Base-by-base conservation (phyloP, 2,888 invertebrate species). In the Dynastes hyllus region DNA sequence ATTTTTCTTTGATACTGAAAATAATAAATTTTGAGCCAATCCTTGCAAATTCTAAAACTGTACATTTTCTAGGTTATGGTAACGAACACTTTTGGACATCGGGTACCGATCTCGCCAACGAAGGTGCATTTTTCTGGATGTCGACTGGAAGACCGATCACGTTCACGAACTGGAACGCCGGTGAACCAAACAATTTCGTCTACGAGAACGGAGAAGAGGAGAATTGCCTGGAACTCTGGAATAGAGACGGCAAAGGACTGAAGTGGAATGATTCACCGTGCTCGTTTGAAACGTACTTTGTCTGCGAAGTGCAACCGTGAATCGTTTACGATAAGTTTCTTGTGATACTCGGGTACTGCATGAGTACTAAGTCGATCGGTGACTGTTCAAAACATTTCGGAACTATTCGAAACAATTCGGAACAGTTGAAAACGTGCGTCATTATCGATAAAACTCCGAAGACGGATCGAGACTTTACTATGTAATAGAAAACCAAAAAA, bases 181-280 rank as follows among this genome's bases (percentile, higher is more conserved):
- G 97, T 0, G 97, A 97, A 86, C 97, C 97, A 0, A 97, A 97
- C 89, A 97, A 97, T 90, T 97, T 97, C 92, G 94, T 96, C 83
- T 95, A 95, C 88, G 97, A 97, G 88, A 97, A 97, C 87, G 97
- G 97, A 5, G 97, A 97, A 88, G 96, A 97, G 88, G 97, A 97
- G 87, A 96, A 97, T 89, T 97, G 97, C 84, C 87, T 97, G 81
- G 97, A 97, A 87, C 90, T 97, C 29, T 97, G 97, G 97, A 95
- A 97, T 90, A 92, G 97, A 81, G 97, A 97, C 86, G 97, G 96
- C 81, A 97, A 97, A 87, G 97, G 97, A 0, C 90, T 97, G 13
- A 96, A 96, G 87, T 97, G 97, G 97, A 97, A 97, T 89, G 97
- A 97, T 88, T 96, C 96, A 0, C 97, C 97, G 0, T 97, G 97